Evolutionary conservation across 1,140 invertebrate genomes (phyloP).

Genomic region (Tetraneura akinire): DNA sequence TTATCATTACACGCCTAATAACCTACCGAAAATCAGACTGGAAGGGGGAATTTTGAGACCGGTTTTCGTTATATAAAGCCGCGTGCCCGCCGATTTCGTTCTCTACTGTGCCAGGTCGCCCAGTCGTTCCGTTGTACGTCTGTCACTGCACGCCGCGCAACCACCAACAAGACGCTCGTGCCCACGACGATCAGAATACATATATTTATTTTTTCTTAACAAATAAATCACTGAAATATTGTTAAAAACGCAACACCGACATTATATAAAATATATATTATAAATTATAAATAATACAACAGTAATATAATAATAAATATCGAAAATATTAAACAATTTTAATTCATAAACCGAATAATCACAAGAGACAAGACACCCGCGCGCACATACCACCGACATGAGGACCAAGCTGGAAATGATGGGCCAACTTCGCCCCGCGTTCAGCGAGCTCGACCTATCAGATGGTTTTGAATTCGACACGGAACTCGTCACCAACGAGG

Average conservation of each 20-base stretch:
- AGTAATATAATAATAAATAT: too few relatives aligned
- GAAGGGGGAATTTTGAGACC: not conserved
- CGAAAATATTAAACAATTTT: too few relatives aligned
- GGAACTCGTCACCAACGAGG: constrained; percentile 47
- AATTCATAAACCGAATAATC: too few relatives aligned
- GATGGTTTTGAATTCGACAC: constrained; percentile 48
- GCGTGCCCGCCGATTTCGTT: not conserved
- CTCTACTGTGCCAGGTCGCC: not conserved
- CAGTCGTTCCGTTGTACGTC: not conserved
- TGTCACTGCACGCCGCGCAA: not conserved
- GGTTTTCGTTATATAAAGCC: constrained; percentile 18
- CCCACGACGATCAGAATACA: not conserved
- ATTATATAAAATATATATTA: too few relatives aligned
- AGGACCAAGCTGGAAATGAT: constrained; percentile 51
- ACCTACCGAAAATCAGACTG: not conserved
- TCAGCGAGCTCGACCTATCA: constrained; percentile 34
- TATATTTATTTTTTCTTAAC: not conserved
- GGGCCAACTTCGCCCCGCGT: constrained; percentile 26
- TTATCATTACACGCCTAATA: not conserved
- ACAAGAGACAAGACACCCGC: too few relatives aligned
- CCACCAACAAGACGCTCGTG: not conserved
- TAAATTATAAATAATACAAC: too few relatives aligned
- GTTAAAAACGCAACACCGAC: too few relatives aligned
- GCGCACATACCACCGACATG: constrained; percentile 8
- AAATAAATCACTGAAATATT: too few relatives aligned